Conservation (phyloP, 2,113 vertebrate species). For the Syngnathus typhle region DNA sequence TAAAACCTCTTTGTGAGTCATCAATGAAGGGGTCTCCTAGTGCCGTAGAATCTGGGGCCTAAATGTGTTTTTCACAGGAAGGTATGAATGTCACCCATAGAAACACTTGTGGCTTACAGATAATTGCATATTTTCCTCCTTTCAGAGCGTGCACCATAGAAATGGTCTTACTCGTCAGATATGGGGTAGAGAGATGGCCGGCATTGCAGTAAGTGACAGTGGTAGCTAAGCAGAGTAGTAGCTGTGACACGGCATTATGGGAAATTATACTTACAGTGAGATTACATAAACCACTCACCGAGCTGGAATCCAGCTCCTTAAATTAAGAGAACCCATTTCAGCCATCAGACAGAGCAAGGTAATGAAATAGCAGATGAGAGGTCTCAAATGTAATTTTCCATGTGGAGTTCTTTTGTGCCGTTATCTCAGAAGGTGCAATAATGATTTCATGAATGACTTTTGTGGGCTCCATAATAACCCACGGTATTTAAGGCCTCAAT, state of each 20-base stretch:
- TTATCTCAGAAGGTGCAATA: conserved; percentile 75
- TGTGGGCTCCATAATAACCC: conserved; percentile 71
- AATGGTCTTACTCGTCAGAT: conserved; percentile 77
- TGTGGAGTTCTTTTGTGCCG: conserved; percentile 72
- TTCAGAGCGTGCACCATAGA: conserved; percentile 74
- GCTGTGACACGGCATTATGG: conserved; percentile 72
- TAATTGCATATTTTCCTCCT: conserved; percentile 81
- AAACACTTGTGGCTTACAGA: conserved; percentile 69
- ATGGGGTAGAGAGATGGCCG: conserved; percentile 35
- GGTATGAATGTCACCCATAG: conserved; percentile 75
- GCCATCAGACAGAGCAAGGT: conserved; percentile 68
- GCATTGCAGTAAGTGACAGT: conserved; percentile 64
- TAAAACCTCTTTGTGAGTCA: conserved; percentile 29
- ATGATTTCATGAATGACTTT: conserved; percentile 76
- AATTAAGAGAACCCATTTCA: conserved; percentile 78
- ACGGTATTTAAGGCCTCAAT: conserved; percentile 69
- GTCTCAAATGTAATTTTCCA: conserved; percentile 77
- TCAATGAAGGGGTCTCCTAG: conserved; percentile 56
- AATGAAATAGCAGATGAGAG: conserved; percentile 77
- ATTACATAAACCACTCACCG: conserved; percentile 74
- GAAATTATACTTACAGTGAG: conserved; percentile 72
- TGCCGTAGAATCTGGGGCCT: conserved; percentile 62
- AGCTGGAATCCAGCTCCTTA: conserved; percentile 75
- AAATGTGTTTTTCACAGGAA: conserved; percentile 72
- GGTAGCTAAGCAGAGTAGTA: conserved; percentile 65